phyloP scores from a whole-genome alignment of 2,113 vertebrate genomes.

The Hystrix brachyura region DNA sequence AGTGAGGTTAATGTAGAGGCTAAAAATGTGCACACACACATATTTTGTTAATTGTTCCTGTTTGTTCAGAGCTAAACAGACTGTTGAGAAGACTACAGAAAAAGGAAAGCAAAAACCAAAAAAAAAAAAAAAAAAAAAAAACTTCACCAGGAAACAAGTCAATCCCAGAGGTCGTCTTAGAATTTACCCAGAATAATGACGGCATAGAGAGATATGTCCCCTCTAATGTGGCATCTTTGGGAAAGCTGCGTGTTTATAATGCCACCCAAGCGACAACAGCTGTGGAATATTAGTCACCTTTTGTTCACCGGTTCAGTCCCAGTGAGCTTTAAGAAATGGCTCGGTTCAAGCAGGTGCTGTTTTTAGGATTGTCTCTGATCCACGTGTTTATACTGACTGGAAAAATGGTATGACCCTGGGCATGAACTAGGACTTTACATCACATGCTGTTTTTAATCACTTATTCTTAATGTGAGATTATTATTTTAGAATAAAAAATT shows the following conservation, averaged over 20 bases:
- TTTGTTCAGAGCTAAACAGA: not conserved
- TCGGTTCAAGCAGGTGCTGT: not conserved
- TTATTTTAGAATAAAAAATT: not conserved
- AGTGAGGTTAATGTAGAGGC: not conserved
- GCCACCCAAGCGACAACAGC: not conserved
- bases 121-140: not conserved
- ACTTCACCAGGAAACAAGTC: not conserved
- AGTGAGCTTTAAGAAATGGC: not conserved
- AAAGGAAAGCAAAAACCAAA: not conserved
- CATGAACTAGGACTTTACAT: not conserved
- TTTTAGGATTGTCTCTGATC: not conserved
- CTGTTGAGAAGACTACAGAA: not conserved
- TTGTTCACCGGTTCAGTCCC: not conserved
- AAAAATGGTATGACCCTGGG: not conserved
- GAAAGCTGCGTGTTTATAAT: not conserved
- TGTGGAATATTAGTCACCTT: not conserved
- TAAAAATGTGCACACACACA: not conserved
- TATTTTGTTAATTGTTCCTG: not conserved
- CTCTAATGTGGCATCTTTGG: not conserved
- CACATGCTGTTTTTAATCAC: not conserved
- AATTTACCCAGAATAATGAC: not conserved
- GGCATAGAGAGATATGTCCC: not conserved
- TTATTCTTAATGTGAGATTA: not conserved
- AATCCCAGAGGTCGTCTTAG: not conserved
- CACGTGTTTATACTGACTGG: not conserved